Base-by-base conservation (phyloP, 2,888 invertebrate genomes). In the Timema podura region DNA sequence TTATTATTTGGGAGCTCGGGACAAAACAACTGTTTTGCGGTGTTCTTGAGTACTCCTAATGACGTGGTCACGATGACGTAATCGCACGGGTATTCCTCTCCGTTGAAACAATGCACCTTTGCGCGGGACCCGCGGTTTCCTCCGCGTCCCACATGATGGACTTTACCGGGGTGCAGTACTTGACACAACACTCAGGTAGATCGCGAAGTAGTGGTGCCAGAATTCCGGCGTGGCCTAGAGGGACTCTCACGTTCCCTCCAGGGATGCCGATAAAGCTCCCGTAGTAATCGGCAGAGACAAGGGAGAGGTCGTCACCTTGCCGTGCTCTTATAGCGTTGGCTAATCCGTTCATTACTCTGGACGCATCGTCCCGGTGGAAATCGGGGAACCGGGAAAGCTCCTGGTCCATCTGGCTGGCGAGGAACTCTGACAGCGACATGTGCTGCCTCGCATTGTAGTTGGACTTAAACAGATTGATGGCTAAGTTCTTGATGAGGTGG, bases 11-110 rank as follows among this genome's bases (percentile, higher is more conserved):
- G 91, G 64, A 93, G 82, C 7, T 85, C 83, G 0, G 93, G 93
- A 74, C 87, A 86, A 78, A 93, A 93, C 75, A 93, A 79, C 74
- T 87, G 86, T 70, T 88, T 86, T 10, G 89, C 88, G 77, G 90
- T 88, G 75, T 88, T 87, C 79, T 93, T 93, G 10, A 94, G 82
- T 64, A 91, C 91, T 6, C 94, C 93, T 9, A 94, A 83, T 0
- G 94, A 90, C 64, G 92, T 83, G 0, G 93, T 93, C 49, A 91
- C 81, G 69, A 94, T 88, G 3, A 91, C 89, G 77, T 93, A 92
- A 79, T 94, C 92, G 0, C 89, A 91, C 3, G 82, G 83, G 75
- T 87, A 83, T 76, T 88, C 88, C 73, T 88, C 87, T 1, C 91
- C 91, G 78, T 91, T 91, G 76, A 88, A 85, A 77, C 89, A 89